Percentiles rank a stretch among this genome's conserved stretches.
Evolutionary conservation across 2,888 invertebrate genomes (phyloP).

Genomic region (Pachydiplax longipennis): DNA sequence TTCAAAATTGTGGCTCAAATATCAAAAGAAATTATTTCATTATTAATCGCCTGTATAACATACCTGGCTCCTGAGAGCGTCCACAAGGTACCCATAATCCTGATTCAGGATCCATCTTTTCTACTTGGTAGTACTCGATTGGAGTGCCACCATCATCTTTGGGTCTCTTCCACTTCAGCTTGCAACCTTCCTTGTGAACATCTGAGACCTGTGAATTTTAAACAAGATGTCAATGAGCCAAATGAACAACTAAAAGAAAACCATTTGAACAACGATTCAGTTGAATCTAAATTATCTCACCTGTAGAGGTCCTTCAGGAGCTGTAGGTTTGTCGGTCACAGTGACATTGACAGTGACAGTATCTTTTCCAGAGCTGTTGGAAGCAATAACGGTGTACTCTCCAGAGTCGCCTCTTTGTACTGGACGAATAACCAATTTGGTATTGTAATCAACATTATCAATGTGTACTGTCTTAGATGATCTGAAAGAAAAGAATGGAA

Average conservation of each 20-base stretch:
- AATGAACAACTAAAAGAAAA: neutral
- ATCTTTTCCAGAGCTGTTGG: slow-evolving; percentile 88
- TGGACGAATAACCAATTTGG: slow-evolving; percentile 83
- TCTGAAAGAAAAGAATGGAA: slow-evolving; percentile 47
- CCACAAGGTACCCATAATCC: slow-evolving; percentile 90
- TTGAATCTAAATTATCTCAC: slow-evolving; percentile 58
- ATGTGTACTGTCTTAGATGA: slow-evolving; percentile 75
- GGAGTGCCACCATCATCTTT: slow-evolving; percentile 94
- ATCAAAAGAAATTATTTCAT: too few relatives aligned
- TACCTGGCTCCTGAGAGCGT: slow-evolving; percentile 80
- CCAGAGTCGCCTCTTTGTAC: slow-evolving; percentile 83
- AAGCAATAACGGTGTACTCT: slow-evolving; percentile 85
- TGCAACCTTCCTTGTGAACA: slow-evolving; percentile 91
- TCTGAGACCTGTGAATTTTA: slow-evolving; percentile 70
- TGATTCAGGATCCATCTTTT: slow-evolving; percentile 90
- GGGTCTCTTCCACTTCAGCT: slow-evolving; percentile 94
- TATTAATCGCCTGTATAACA: slow-evolving; percentile 54
- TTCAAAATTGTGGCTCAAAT: too few relatives aligned
- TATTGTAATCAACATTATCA: slow-evolving; percentile 86
- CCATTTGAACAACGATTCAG: neutral
- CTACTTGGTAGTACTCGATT: slow-evolving; percentile 94
- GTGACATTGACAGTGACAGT: slow-evolving; percentile 80
- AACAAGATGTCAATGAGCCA: neutral
- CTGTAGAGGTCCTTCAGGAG: slow-evolving; percentile 90
- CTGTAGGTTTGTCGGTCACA: slow-evolving; percentile 85